Percentiles rank a stretch among this genome's conserved stretches.
These are phyloP conservation scores for Vulpes vulpes DNA, from an alignment of 2,113 vertebrate genomes.

Conservation along the genomic window DNA sequence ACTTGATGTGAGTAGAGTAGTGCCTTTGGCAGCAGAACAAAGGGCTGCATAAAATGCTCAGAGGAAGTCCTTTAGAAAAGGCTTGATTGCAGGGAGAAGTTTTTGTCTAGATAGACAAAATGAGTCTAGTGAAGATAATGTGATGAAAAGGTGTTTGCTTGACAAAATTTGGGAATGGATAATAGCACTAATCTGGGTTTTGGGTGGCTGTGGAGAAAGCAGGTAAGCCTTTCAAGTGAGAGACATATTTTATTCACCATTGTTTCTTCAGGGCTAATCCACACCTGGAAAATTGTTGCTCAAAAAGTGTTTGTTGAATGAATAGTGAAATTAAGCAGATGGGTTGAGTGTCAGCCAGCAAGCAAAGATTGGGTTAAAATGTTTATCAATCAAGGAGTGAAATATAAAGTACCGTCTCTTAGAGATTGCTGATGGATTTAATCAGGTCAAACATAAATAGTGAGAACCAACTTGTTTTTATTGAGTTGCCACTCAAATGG, in stretches of 20 bases:
- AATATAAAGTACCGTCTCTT: not conserved
- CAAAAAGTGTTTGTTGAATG: not conserved
- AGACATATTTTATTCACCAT: not conserved
- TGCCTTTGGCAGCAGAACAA: not conserved
- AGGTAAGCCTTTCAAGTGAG: not conserved
- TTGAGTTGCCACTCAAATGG: not conserved
- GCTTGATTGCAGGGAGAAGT: not conserved
- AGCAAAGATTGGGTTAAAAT: not conserved
- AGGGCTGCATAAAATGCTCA: fast-evolving
- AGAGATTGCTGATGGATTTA: not conserved
- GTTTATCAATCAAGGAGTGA: not conserved
- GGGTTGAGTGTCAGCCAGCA: not conserved
- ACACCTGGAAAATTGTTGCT: not conserved
- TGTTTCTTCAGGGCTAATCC: not conserved
- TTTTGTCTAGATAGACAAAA: not conserved
- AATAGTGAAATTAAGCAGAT: not conserved
- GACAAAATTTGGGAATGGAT: not conserved
- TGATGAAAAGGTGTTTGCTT: not conserved
- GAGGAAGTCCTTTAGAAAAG: not conserved
- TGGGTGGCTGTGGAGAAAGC: no score
- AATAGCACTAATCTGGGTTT: not conserved
- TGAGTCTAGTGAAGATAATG: not conserved
- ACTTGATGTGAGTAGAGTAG: not conserved
- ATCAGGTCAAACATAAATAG: not conserved
- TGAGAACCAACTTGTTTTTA: conserved; percentile 6